A percentile compares a stretch with the other conserved stretches of the same genome.
Conservation (phyloP, 2,888 invertebrate species). For the Iselma pallidipennis region DNA sequence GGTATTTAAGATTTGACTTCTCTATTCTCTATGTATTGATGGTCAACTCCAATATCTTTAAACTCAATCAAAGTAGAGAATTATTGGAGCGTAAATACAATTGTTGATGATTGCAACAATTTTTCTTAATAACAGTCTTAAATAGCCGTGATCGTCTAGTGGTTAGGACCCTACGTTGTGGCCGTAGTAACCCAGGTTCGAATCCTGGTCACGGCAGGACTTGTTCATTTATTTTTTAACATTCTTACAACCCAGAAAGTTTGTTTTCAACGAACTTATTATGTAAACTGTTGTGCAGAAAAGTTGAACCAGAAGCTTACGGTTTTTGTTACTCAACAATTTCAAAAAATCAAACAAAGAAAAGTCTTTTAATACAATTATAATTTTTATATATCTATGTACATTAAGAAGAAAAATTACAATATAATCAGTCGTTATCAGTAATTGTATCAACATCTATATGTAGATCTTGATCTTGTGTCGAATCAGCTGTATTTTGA, state of each 20-base stretch:
- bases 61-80: too few relatives aligned
- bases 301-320: too few relatives aligned
- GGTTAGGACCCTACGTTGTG: conserved; percentile 62
- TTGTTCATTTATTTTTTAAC: too few relatives aligned
- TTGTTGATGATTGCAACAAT: not conserved
- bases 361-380: too few relatives aligned
- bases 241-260: too few relatives aligned
- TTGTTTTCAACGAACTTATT: too few relatives aligned
- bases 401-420: not conserved
- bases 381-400: not conserved
- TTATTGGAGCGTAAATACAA: not conserved
- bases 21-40: too few relatives aligned
- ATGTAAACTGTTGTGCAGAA: too few relatives aligned
- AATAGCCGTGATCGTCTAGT: conserved; percentile 53
- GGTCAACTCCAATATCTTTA: too few relatives aligned
- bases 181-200: conserved; percentile 67
- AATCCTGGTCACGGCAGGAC: conserved; percentile 60
- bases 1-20: too few relatives aligned
- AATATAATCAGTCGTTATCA: conserved; percentile 39
- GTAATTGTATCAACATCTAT: conserved; percentile 54
- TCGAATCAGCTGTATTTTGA: conserved; percentile 49
- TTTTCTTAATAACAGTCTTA: not conserved
- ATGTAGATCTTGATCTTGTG: conserved; percentile 51
- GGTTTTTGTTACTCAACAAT: too few relatives aligned
- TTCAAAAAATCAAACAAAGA: too few relatives aligned